A percentile compares a stretch with the other conserved stretches of the same genome.
Evolutionary conservation across 2,888 invertebrate species (phyloP).

Genomic region (Drosophila anceps): DNA sequence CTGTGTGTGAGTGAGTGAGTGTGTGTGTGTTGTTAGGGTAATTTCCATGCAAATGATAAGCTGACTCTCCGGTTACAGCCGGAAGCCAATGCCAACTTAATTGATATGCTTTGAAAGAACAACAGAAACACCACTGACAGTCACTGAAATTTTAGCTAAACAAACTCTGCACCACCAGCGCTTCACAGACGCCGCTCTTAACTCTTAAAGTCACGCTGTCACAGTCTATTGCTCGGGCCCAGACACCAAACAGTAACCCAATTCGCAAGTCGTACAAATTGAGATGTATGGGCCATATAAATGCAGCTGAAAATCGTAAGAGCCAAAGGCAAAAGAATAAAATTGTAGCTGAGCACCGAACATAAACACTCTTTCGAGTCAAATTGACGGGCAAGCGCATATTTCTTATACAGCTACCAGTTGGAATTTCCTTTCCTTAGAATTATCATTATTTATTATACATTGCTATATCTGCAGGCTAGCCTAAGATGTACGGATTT

Average conservation of each 20-base stretch:
- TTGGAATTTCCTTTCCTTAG: neutral
- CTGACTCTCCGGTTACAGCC: conserved; percentile 38
- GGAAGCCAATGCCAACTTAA: conserved; percentile 61
- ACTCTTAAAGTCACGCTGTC: conserved; percentile 25
- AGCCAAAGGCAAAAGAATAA: conserved; percentile 32
- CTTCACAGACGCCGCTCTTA: neutral
- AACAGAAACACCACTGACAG: conserved; percentile 55
- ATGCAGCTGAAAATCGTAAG: conserved; percentile 41
- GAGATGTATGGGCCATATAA: conserved; percentile 63
- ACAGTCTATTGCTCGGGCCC: conserved; percentile 43
- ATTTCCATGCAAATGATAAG: conserved; percentile 74
- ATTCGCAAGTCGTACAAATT: conserved; percentile 61
- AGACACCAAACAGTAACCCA: conserved; percentile 48
- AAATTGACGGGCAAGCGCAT: neutral
- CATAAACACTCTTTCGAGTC: conserved; percentile 24
- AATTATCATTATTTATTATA: too few relatives aligned
- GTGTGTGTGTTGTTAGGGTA: conserved; percentile 44
- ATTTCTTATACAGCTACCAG: too few relatives aligned
- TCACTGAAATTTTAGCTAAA: conserved; percentile 62
- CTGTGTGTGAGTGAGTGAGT: conserved; percentile 7
- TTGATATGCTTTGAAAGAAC: conserved; percentile 73
- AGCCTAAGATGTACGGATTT: neutral
- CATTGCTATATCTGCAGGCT: neutral
- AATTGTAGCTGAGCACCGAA: conserved; percentile 11
- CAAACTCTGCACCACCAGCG: conserved; percentile 33